Conservation (phyloP, 2,888 invertebrate genomes). For the Conops quadrifasciatus region DNA sequence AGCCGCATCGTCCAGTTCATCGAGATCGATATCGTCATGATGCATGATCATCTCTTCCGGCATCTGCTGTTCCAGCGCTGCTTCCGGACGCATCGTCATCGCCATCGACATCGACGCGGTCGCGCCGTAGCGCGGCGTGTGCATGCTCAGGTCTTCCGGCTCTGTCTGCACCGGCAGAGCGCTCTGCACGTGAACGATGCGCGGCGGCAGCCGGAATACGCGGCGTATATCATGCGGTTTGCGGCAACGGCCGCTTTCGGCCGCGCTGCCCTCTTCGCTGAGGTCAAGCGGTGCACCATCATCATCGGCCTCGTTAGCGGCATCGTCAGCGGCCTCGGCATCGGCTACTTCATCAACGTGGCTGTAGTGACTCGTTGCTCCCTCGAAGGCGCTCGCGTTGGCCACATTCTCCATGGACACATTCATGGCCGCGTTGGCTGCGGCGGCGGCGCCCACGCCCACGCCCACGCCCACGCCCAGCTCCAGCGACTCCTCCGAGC, state of each 20-base stretch:
- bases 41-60: constrained; percentile 38
- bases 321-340: constrained; percentile 45
- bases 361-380: no score
- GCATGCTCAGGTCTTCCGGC: constrained; percentile 88
- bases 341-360: background rate
- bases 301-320: background rate
- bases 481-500: constrained; percentile 60
- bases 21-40: constrained; percentile 68
- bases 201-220: constrained; percentile 66
- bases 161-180: constrained; percentile 85
- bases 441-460: background rate
- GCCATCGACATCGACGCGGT: background rate
- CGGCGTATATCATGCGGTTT: constrained; percentile 68
- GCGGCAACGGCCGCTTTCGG: constrained; percentile 54
- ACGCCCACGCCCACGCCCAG: no score
- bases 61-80: constrained; percentile 33
- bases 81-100: background rate
- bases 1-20: constrained; percentile 68
- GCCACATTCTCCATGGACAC: constrained; percentile 19
- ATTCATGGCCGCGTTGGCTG: constrained; percentile 44
- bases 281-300: constrained; percentile 65
- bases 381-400: constrained; percentile 54
- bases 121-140: constrained; percentile 55
- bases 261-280: constrained; percentile 65
- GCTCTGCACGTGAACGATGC: constrained; percentile 59